Evolutionary conservation across 2,888 invertebrate species (phyloP).

Genomic region (Pinctada fucata): DNA sequence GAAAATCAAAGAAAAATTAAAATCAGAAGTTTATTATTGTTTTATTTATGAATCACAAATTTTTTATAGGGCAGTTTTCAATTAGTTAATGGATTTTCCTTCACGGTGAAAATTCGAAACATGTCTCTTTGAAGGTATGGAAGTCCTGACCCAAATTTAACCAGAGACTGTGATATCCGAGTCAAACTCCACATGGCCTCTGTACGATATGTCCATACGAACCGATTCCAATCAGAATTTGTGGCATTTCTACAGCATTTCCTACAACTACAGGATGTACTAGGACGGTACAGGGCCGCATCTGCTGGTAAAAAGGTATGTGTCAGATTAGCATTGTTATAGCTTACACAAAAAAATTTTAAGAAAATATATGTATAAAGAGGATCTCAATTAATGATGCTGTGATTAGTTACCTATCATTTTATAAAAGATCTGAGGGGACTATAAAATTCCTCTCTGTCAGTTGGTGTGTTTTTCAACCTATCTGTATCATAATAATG

Average conservation of each 20-base stretch:
- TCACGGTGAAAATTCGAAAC: too few relatives aligned
- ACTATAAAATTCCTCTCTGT: neutral
- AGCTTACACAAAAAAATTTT: too few relatives aligned
- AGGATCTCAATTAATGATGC: too few relatives aligned
- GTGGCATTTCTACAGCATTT: conserved; percentile 89
- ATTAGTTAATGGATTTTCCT: neutral
- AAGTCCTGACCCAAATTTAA: conserved; percentile 79
- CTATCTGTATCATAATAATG: too few relatives aligned
- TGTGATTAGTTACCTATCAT: too few relatives aligned
- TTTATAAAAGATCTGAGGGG: too few relatives aligned
- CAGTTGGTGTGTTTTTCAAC: too few relatives aligned
- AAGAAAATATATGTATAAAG: too few relatives aligned
- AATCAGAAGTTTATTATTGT: neutral
- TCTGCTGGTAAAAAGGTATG: conserved; percentile 79
- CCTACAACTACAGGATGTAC: conserved; percentile 88
- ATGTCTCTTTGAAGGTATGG: conserved; percentile 76
- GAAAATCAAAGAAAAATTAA: too few relatives aligned
- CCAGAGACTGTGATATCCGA: conserved; percentile 82
- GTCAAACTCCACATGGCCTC: conserved; percentile 91
- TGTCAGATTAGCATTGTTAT: too few relatives aligned
- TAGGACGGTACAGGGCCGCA: conserved; percentile 83
- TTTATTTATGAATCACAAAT: conserved; percentile 5
- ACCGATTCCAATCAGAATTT: conserved; percentile 92
- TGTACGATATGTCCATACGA: conserved; percentile 94
- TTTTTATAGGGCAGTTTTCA: neutral